Base-by-base conservation (phyloP, 2,888 invertebrate species). In the Scaptodrosophila latifasciaeformis region DNA sequence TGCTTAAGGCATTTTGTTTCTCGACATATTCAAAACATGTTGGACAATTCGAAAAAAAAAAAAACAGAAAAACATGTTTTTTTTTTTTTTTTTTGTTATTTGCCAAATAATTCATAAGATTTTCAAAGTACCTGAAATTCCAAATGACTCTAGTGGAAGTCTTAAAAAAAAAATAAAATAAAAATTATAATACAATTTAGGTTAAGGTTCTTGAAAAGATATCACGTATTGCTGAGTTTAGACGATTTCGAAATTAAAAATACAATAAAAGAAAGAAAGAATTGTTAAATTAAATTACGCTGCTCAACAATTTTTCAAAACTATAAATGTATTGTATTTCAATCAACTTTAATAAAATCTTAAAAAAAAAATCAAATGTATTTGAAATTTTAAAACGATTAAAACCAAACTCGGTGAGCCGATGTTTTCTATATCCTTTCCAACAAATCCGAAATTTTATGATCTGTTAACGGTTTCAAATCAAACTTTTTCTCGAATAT, bases 61-160 rank as follows among this genome's bases (percentile, higher is more conserved):
- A 2, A 35, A 35, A 35, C 27, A 27, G 27, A 13, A 13, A 12
- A 34, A 13, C 5, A 5, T 6, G 34, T 13, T 13, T 12, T 13
- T 57, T 66, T 59, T 29, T 64, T 50, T 39, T 54, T 50, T 59
- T 71, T 71, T 66, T 66, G 61, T 68, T 71, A 59, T 56, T 71
- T 76, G 76, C 67, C 77, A 63, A 59, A 61, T 67, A 72, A 75
- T 75, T 75, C 77, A 63, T 79, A 75, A 79, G 77, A 75, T 79
- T 75, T 78, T 67, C 61, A 77, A 75, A 79, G 75, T 75, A 75
- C 75, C 75, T 75, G 75, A 75, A 72, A 76, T 79, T 79, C 64
- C 72, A 79, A n/a, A 58, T 55, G 49, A 69, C 54, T 63, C 69
- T 54, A 62, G 49, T 59, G 65, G 65, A 72, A 76, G 58, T 76